phyloP scores from a whole-genome alignment of 2,888 invertebrate genomes.

The Hybos culiciformis region DNA sequence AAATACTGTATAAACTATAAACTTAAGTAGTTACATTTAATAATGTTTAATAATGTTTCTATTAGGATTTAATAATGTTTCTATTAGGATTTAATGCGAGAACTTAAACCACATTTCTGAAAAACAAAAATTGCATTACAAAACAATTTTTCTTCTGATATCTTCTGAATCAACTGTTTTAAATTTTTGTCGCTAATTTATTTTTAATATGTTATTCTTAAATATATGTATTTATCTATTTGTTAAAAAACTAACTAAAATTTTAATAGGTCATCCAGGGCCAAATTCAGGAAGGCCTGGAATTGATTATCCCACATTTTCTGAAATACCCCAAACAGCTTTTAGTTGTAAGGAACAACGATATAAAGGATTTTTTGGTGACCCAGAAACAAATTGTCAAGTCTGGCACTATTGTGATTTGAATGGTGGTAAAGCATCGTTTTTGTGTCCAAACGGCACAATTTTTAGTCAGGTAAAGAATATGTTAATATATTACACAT shows the following conservation, averaged over 20 bases:
- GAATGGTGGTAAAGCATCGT: slow-evolving; percentile 80
- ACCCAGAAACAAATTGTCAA: slow-evolving; percentile 76
- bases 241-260: too few species aligned
- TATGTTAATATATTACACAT: slow-evolving; percentile 4
- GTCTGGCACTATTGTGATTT: slow-evolving; percentile 89
- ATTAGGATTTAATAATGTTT: too few species aligned
- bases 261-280: slow-evolving; percentile 39
- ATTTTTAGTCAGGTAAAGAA: slow-evolving; percentile 74
- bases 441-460: slow-evolving; percentile 79
- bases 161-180: neutral
- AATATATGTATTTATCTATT: too few species aligned
- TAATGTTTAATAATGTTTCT: too few species aligned
- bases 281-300: slow-evolving; percentile 44
- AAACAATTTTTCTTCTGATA: too few species aligned
- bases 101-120: too few species aligned
- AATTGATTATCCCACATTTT: slow-evolving; percentile 66
- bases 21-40: too few species aligned
- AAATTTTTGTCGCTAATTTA: neutral
- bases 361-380: slow-evolving; percentile 83
- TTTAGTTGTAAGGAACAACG: slow-evolving; percentile 74
- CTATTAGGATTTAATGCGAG: too few species aligned
- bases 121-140: too few species aligned
- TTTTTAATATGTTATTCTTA: too few species aligned
- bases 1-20: too few species aligned
- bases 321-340: slow-evolving; percentile 58